Evolutionary conservation across 2,113 vertebrate genomes (phyloP).

Genomic region (Alouatta palliata): DNA sequence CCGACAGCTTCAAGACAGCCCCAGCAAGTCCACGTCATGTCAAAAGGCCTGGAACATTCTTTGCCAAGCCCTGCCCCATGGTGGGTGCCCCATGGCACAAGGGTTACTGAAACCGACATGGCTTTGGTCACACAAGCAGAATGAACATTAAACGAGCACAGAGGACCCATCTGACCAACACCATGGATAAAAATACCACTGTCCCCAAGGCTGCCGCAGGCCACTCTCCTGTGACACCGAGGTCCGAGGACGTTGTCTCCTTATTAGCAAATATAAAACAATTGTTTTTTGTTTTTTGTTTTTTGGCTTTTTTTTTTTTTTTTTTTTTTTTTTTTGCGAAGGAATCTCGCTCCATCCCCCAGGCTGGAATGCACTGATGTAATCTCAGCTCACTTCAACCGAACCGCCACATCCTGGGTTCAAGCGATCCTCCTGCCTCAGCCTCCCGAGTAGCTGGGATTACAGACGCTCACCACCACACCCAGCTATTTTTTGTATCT

Average conservation of each 20-base stretch:
- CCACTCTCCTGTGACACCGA: rapidly evolving
- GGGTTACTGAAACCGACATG: rapidly evolving
- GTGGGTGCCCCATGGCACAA: rapidly evolving
- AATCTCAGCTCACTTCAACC: too few relatives aligned
- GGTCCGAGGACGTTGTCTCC: neutral
- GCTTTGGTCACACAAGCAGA: neutral
- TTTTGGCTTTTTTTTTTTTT: too few relatives aligned
- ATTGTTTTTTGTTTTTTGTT: rapidly evolving
- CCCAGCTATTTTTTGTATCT: too few relatives aligned
- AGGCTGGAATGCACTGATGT: too few relatives aligned
- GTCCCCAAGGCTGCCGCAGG: neutral
- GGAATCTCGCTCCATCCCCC: too few relatives aligned
- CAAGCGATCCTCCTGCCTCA: too few relatives aligned
- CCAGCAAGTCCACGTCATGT: rapidly evolving
- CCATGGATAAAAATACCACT: rapidly evolving
- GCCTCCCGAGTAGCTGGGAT: too few relatives aligned
- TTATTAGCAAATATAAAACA: rapidly evolving
- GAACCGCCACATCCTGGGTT: too few relatives aligned
- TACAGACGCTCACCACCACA: too few relatives aligned
- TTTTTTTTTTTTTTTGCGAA: too few relatives aligned
- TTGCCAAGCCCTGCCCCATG: rapidly evolving
- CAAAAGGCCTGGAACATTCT: neutral
- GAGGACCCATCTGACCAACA: rapidly evolving
- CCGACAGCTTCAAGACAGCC: neutral
- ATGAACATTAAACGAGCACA: neutral